These are phyloP conservation scores for Trialeurodes vaporariorum DNA, from an alignment of 1,140 invertebrate species.

Conservation along the genomic window DNA sequence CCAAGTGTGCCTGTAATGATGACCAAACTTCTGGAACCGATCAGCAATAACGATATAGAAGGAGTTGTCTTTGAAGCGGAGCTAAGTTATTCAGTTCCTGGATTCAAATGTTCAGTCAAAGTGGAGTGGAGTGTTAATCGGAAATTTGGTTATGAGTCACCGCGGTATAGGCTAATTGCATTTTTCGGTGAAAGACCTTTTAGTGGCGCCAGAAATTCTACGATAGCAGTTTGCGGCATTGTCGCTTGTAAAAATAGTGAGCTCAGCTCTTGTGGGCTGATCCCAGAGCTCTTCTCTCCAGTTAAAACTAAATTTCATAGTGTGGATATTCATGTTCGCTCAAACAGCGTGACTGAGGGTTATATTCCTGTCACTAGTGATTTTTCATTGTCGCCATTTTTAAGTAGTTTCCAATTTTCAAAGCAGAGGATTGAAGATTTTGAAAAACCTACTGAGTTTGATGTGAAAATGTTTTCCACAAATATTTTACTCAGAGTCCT, in stretches of 20 bases:
- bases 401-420: too few species aligned
- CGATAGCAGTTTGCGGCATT: constrained; percentile 3
- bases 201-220: neutral
- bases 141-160: neutral
- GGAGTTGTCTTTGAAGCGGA: neutral
- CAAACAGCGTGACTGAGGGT: neutral
- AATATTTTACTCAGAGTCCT: too few species aligned
- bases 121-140: neutral
- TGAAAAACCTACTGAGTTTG: too few species aligned
- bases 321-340: neutral
- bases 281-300: neutral
- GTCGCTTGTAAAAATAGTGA: neutral
- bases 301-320: neutral
- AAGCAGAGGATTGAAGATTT: too few species aligned
- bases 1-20: constrained; percentile 2
- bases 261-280: neutral
- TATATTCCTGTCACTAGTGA: constrained; percentile 4
- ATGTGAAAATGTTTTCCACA: too few species aligned
- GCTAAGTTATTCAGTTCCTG: constrained; percentile 5
- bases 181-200: neutral
- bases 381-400: neutral
- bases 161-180: neutral
- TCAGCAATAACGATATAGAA: constrained; percentile 6
- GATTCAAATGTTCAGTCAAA: neutral
- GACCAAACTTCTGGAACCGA: neutral